Base-by-base conservation (phyloP, 2,113 vertebrate species). In the Procavia capensis region DNA sequence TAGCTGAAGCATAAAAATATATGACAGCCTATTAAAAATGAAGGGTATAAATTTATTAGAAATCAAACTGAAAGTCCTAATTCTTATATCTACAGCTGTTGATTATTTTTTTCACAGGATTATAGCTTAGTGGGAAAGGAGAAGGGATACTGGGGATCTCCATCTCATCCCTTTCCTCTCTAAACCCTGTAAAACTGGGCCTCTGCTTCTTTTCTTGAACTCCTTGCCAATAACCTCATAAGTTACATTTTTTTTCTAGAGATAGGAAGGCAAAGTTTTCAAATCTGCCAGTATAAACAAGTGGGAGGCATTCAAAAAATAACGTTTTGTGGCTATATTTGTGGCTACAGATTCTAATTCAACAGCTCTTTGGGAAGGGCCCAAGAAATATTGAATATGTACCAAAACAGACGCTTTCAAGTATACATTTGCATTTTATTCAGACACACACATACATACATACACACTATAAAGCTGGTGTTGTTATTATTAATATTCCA, bases 171-270 rank as follows among this genome's bases (percentile, higher is more conserved):
- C 61, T 82, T 64, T 94, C 50, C 75, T 47, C 74, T 85, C 14
- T n/a, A 74, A 83, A 50, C 36, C n/a, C 29, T 81, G 5, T 13
- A 63, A 63, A 34, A 90, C 64, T 1, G 4, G 82, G 25, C 57
- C 7, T 89, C 70, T 78, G 29, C 31, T 36, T 64, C 3, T 59
- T 76, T 74, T 57, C 39, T 74, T 19, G 59, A 94, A 59, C n/a
- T 94, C 79, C 66, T 91, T 90, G 54, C 66, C 85, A 92, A 84
- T 7, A 74, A n/a, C 24, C 13, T 94, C 39, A 39, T 61, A 87
- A 76, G 36, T 72, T 80, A 83, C 22, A 34, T 19, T 47, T 17
- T 11, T 14, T 27, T 45, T 2, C 57, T 90, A 64, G 54, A 85
- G 7, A 64, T 39, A 80, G 54, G 43, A 24, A 96, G 7, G 34